Percentiles rank a stretch among this genome's conserved stretches.
These are phyloP conservation scores for Cercocebus atys DNA, from an alignment of 2,113 vertebrate genomes.

Conservation along the genomic window DNA sequence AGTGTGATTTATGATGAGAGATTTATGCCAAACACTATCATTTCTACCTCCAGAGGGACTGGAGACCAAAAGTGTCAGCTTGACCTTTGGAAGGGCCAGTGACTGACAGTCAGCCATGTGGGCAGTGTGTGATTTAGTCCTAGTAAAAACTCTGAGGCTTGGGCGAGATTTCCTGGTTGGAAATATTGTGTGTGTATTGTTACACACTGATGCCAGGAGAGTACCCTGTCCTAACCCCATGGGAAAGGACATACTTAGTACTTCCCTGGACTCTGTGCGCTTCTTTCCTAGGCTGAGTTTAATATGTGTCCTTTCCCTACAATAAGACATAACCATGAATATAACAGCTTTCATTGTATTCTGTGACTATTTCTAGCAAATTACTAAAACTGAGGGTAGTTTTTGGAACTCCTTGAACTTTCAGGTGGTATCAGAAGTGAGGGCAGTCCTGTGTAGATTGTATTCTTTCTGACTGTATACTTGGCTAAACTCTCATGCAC, in stretches of 20 bases:
- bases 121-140: background rate
- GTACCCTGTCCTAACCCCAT: background rate
- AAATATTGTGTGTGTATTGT: background rate
- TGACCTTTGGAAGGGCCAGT: background rate
- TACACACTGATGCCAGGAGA: background rate
- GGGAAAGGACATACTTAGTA: fast-evolving
- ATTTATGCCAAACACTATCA: background rate
- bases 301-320: background rate
- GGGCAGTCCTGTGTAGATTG: background rate
- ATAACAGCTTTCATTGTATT: background rate
- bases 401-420: background rate
- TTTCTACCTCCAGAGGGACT: background rate
- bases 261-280: background rate
- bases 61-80: background rate
- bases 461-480: background rate
- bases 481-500: background rate
- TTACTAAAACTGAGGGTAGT: background rate
- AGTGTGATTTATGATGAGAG: background rate
- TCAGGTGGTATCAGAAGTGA: background rate
- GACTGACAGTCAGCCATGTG: background rate
- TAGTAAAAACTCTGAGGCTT: background rate
- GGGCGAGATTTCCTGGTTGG: background rate
- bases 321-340: background rate
- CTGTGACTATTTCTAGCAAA: background rate
- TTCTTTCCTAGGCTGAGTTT: background rate